phyloP scores from a whole-genome alignment of 2,888 invertebrate genomes.

The Yponomeuta plumbellus region DNA sequence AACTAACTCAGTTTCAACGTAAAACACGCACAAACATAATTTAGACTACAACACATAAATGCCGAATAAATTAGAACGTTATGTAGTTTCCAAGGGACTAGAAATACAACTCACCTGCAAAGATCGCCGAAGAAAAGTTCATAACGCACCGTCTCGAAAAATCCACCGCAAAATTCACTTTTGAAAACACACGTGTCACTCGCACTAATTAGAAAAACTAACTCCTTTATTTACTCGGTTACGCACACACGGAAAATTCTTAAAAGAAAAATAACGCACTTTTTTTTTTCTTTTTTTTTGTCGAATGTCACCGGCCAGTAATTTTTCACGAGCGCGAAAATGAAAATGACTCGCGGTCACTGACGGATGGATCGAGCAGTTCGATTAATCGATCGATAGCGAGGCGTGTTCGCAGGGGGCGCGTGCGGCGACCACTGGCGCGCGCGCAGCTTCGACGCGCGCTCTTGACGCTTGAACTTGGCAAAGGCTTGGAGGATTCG shows the following conservation, averaged over 20 bases:
- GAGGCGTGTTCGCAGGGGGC: conserved; percentile 58
- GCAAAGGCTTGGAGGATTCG: conserved; percentile 36
- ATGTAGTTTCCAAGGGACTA: neutral
- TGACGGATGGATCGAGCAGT: conserved; percentile 5
- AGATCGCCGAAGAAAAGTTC: neutral
- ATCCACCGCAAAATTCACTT: neutral
- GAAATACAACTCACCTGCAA: neutral
- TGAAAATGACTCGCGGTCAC: conserved; percentile 2
- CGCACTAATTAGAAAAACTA: neutral
- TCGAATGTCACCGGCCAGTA: neutral
- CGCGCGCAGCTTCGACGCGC: conserved; percentile 37
- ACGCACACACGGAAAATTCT: neutral
- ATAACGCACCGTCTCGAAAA: conserved; percentile 2
- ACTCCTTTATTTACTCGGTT: neutral
- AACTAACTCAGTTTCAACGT: neutral
- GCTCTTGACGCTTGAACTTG: conserved; percentile 52
- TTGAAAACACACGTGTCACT: conserved; percentile 4
- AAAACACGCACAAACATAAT: neutral
- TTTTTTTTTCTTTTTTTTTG: neutral
- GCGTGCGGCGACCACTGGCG: conserved; percentile 59
- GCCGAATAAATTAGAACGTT: neutral
- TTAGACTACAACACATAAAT: neutral
- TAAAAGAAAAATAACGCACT: neutral
- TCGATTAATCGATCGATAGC: conserved; percentile 31
- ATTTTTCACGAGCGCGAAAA: conserved; percentile 6